phyloP scores from a whole-genome alignment of 2,113 vertebrate species.

The Piliocolobus tephrosceles region DNA sequence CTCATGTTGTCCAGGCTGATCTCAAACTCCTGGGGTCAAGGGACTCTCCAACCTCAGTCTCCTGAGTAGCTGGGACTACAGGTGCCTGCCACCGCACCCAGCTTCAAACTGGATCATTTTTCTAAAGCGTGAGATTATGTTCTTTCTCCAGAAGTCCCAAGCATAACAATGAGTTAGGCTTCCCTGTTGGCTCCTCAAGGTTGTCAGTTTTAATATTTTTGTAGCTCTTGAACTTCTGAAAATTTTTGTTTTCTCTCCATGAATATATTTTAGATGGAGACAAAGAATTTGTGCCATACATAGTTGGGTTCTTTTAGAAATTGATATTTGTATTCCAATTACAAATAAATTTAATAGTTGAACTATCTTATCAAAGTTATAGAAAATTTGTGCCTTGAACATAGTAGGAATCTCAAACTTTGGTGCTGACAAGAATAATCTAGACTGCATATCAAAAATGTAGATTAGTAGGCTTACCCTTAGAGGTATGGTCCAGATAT shows the following conservation, averaged over 20 bases:
- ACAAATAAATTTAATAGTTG: not conserved
- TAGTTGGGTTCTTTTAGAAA: not conserved
- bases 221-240: not conserved
- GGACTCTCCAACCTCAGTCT: not conserved
- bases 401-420: not conserved
- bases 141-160: not conserved
- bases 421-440: not conserved
- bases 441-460: not conserved
- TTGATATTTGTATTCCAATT: not conserved
- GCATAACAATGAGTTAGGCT: slow-evolving; percentile 3
- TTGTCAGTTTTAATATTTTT: not conserved
- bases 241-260: not conserved
- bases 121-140: not conserved
- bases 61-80: not conserved
- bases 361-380: not conserved
- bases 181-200: not conserved
- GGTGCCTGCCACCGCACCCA: not conserved
- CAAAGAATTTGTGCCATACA: not conserved
- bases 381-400: not conserved
- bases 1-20: not conserved
- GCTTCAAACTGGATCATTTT: not conserved
- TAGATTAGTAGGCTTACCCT: not conserved
- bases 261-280: not conserved
- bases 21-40: not conserved
- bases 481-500: not conserved